phyloP scores from a whole-genome alignment of 2,797 vertebrate species.

The Lepus oiostolus region DNA sequence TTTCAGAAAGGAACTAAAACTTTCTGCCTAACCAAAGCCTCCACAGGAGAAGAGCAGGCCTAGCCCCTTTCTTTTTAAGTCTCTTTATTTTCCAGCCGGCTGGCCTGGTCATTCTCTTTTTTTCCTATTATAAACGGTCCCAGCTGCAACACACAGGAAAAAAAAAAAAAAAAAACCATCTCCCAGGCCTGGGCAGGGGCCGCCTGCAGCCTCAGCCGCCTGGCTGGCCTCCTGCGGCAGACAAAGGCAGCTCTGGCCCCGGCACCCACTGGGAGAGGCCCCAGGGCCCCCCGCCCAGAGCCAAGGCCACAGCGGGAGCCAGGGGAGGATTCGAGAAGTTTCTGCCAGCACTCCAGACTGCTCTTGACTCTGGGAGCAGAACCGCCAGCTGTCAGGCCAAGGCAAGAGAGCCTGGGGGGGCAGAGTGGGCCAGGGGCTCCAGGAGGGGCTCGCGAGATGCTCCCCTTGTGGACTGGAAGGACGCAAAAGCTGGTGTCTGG shows the following conservation, averaged over 20 bases:
- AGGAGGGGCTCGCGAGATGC: not conserved
- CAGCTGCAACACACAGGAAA: slow-evolving; percentile 81
- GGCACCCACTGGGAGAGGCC: slow-evolving; percentile 84
- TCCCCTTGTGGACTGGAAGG: not conserved
- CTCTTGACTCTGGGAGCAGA: slow-evolving; percentile 40
- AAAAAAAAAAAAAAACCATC: slow-evolving; percentile 67
- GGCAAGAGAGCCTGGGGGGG: slow-evolving; percentile 28
- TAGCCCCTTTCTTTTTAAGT: slow-evolving; percentile 83
- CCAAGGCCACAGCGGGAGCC: slow-evolving; percentile 62
- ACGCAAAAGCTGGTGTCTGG: not conserved
- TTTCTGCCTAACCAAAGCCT: slow-evolving; percentile 84
- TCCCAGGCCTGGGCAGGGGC: slow-evolving; percentile 79
- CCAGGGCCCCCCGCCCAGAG: slow-evolving; percentile 67
- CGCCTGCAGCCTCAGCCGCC: slow-evolving; percentile 64
- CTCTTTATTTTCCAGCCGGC: slow-evolving; percentile 85
- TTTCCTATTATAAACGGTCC: slow-evolving; percentile 84
- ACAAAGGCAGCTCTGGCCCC: slow-evolving; percentile 79
- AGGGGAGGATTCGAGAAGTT: slow-evolving; percentile 58
- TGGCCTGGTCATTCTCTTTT: slow-evolving; percentile 85
- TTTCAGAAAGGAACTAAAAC: slow-evolving; percentile 84
- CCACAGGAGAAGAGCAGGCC: slow-evolving; percentile 82
- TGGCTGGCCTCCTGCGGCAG: slow-evolving; percentile 78
- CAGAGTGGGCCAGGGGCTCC: not conserved
- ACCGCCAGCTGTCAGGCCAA: not conserved
- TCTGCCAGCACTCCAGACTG: slow-evolving; percentile 62